These are phyloP conservation scores for Dicycla oo DNA, from an alignment of 2,888 invertebrate genomes.

Conservation along the genomic window DNA sequence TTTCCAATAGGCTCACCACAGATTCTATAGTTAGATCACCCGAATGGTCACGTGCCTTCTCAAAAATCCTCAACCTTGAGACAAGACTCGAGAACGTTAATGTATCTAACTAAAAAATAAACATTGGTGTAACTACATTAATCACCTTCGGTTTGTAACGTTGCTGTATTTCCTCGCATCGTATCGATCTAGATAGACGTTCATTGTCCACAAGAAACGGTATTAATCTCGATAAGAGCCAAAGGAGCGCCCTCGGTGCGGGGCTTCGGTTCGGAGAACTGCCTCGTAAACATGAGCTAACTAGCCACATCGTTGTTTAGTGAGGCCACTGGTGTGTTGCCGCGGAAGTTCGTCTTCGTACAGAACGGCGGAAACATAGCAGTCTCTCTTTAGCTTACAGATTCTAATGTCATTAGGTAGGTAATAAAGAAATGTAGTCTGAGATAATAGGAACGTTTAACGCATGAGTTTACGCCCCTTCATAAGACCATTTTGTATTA, in stretches of 20 bases:
- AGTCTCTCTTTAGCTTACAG: background rate
- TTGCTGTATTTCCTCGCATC: slow-evolving; percentile 19
- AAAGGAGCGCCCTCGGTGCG: slow-evolving; percentile 36
- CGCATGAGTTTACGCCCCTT: slow-evolving; percentile 1
- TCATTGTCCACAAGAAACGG: slow-evolving; percentile 53
- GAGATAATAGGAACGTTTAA: slow-evolving; percentile 2
- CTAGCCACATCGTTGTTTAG: slow-evolving; percentile 20
- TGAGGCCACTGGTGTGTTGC: slow-evolving; percentile 13
- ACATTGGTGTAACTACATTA: slow-evolving; percentile 41
- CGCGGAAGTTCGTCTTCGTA: background rate
- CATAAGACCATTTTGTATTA: slow-evolving; percentile 18
- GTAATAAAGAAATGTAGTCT: background rate
- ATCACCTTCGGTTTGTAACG: slow-evolving; percentile 26
- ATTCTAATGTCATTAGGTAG: slow-evolving; percentile 3
- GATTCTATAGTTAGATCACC: slow-evolving; percentile 7
- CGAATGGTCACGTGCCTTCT: slow-evolving; percentile 1
- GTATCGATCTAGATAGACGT: slow-evolving; percentile 36
- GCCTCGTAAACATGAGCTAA: slow-evolving; percentile 50
- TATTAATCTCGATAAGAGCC: slow-evolving; percentile 59
- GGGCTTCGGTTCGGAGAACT: slow-evolving; percentile 44
- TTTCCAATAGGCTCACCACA: background rate
- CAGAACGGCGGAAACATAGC: background rate
- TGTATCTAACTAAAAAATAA: slow-evolving; percentile 40
- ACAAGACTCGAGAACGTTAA: slow-evolving; percentile 32
- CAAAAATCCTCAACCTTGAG: slow-evolving; percentile 50